Conservation (phyloP, 2,888 invertebrate genomes). For the Andrena praecox region DNA sequence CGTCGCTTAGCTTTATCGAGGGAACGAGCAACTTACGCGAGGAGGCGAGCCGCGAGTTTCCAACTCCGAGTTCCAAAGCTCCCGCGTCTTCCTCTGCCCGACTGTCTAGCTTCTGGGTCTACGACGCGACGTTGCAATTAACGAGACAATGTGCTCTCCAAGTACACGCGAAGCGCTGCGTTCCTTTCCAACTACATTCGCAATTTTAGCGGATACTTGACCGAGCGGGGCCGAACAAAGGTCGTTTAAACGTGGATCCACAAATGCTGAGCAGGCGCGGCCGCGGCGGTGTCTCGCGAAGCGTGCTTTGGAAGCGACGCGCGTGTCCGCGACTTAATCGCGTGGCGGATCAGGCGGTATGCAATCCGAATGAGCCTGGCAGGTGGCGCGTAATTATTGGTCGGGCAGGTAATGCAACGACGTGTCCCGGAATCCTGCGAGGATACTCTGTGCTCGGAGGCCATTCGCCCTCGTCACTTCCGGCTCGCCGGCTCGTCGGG, state of each 20-base stretch:
- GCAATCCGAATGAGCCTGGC: constrained; percentile 12
- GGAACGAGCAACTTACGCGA: background rate
- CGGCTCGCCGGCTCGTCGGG: constrained; percentile 66
- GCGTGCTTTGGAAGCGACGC: background rate
- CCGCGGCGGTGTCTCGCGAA: too few relatives aligned
- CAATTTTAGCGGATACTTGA: background rate
- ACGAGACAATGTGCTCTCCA: background rate
- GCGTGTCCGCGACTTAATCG: constrained; percentile 19
- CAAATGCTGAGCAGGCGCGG: too few relatives aligned
- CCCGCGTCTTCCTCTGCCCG: background rate
- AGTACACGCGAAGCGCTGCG: background rate
- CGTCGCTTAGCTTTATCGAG: constrained; percentile 19
- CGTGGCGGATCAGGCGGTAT: constrained; percentile 29
- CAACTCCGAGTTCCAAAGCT: background rate
- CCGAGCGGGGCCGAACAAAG: background rate
- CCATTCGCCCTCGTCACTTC: constrained; percentile 76
- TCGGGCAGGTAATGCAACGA: constrained; percentile 54
- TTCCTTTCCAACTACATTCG: background rate
- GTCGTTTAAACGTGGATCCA: too few relatives aligned
- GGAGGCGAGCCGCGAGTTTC: background rate
- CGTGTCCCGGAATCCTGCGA: constrained; percentile 52
- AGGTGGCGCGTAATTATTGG: constrained; percentile 55
- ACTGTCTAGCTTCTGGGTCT: too few relatives aligned
- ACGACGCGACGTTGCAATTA: background rate
- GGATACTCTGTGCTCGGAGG: constrained; percentile 53